Base-by-base conservation (phyloP, 2,113 vertebrate species). In the Syrrhaptes paradoxus region DNA sequence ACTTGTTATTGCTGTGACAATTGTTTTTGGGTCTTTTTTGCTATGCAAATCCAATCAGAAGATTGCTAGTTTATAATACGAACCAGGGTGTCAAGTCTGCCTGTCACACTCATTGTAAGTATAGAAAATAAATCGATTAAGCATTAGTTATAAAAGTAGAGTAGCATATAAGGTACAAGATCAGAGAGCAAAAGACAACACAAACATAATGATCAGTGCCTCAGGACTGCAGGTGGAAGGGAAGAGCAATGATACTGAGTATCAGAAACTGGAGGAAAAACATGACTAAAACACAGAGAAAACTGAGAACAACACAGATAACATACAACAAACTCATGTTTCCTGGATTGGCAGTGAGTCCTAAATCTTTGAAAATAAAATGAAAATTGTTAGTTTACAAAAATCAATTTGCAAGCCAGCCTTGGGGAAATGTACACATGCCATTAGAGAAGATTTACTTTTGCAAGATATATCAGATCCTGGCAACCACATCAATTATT, bases 111-210 rank as follows among this genome's bases (percentile, higher is more conserved):
- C 12, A 84, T 95, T 85, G 57, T 57, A 89, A 68, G 21, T 32
- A 62, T 7, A 62, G 71, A 88, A 83, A 29, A 87, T 65, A 91
- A 93, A 91, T 67, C 63, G 52, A 80, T 88, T 81, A 89, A 91
- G 13, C 9, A 48, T 43, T 26, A 73, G 22, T 52, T 76, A 58
- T 62, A 78, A 79, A 72, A 68, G 31, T 41, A 77, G 41, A 74
- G 34, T 43, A 89, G 8, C 8, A 45, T 34, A 46, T 7, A 59
- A 86, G 16, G 3, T 68, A 62, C 4, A 41, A n/a, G 24, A 87
- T 49, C 21, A 51, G 29, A 34, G 14, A 91, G 16, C 17, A 65
- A 26, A 89, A 67, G 54, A 28, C 0, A 12, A n/a, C 25, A 74
- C 7, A 75, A 75, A 55, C 14, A 7, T 29, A 61, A 32, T 29